Base-by-base conservation (phyloP, 2,113 vertebrate genomes). In the Grammomys surdaster region DNA sequence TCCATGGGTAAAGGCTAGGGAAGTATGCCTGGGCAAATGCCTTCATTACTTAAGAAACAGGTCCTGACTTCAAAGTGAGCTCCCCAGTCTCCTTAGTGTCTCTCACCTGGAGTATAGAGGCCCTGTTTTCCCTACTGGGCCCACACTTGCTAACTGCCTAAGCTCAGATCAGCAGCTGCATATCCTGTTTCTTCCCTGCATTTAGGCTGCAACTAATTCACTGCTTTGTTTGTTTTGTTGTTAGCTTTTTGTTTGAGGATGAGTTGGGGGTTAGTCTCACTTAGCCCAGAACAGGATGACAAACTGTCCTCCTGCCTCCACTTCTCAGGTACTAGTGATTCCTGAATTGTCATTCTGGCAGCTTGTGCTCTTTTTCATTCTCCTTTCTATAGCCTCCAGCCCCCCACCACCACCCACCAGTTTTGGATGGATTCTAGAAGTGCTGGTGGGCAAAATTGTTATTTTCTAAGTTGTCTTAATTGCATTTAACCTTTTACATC, bases 21-120 rank as follows among this genome's bases (percentile, higher is more conserved):
- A 84, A 28, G 28, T 40, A 48, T 48, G 17, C 80, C n/a, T 11
- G 54, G 78, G 80, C n/a, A 67, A 67, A 58, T 22, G 92, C 82
- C 33, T 36, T 31, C 33, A 28, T 13, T n/a, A 67, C 4, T 54
- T 31, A n/a, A 54, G 56, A 70, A 95, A 28, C 36, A 54, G 28
- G 13, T 22, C n/a, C 69, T 19, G 24, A 70, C 73, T 56, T 58
- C 51, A 40, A 22, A 78, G 91, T 5, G 14, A 69, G 8, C 73
- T 3, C 65, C 36, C 58, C 58, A 56, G 65, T 63, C 31, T 84
- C 69, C 80, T 82, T 26, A 40, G 80, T 4, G 3, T 0, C 33
- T 33, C 3, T 77, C 12, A 4, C 11, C 2, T 0, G 28, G 19
- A 33, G 9, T 46, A 58, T 22, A 10, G 31, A 46, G 1, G 46